Percentiles rank a stretch among this genome's conserved stretches.
Evolutionary conservation across 2,797 vertebrate genomes (phyloP).

Genomic region (Lutjanus argentimaculatus): DNA sequence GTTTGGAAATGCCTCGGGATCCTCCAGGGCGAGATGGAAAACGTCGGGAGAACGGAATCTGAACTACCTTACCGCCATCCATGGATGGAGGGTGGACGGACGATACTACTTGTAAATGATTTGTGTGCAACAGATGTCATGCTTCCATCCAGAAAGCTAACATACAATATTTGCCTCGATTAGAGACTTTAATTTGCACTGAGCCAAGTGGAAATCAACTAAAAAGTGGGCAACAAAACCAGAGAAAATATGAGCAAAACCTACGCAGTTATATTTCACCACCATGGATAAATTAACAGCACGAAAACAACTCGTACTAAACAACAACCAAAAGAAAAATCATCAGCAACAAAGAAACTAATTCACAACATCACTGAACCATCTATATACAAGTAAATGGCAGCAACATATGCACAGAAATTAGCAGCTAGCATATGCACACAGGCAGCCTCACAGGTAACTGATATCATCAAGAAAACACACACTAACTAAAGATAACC

Average conservation of each 20-base stretch:
- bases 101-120: background rate
- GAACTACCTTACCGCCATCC: background rate
- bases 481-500: background rate
- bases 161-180: background rate
- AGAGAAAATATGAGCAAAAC: background rate
- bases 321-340: constrained; percentile 2
- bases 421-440: background rate
- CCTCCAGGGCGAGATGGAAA: background rate
- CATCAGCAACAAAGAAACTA: background rate
- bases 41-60: background rate
- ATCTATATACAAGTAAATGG: background rate
- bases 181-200: background rate
- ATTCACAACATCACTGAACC: background rate
- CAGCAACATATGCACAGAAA: background rate
- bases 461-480: background rate
- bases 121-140: no score
- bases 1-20: background rate
- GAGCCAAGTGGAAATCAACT: background rate
- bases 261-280: background rate
- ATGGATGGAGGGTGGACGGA: background rate
- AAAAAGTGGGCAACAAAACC: background rate
- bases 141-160: background rate
- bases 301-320: background rate
- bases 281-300: background rate
- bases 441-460: constrained; percentile 1